Evolutionary conservation across 2,113 vertebrate species (phyloP).

Genomic region (Pontoporia blainvillei): DNA sequence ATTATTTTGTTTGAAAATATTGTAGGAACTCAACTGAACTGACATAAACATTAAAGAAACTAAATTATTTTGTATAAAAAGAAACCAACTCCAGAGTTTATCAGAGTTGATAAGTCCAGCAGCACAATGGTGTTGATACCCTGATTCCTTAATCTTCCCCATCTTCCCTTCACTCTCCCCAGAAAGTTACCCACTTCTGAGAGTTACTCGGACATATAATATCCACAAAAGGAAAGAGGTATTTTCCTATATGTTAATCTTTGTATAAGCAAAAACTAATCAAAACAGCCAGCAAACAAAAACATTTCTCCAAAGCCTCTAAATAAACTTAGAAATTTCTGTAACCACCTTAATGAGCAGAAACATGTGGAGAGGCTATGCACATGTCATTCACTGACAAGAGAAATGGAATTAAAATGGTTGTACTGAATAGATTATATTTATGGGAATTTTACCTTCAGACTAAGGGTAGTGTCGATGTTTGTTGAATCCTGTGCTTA

Average conservation of each 20-base stretch:
- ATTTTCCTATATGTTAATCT: background rate
- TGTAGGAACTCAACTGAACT: background rate
- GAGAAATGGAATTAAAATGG: background rate
- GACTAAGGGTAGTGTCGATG: background rate
- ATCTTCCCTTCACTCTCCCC: background rate
- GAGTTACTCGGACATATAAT: background rate
- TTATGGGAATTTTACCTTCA: background rate
- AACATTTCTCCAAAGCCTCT: background rate
- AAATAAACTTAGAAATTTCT: background rate
- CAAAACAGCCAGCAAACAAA: background rate
- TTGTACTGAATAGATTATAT: background rate
- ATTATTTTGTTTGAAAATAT: background rate
- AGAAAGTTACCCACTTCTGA: background rate
- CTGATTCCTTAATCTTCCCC: no score
- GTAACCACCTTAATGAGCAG: background rate
- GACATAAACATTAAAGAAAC: background rate
- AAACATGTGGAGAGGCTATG: background rate
- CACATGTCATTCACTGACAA: background rate
- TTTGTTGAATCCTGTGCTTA: background rate
- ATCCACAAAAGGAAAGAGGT: background rate
- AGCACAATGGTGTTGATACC: background rate
- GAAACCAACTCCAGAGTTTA: background rate
- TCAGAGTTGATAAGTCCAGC: background rate
- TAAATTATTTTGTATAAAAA: background rate
- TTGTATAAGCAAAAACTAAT: background rate